Evolutionary conservation across 2,888 invertebrate genomes (phyloP).

Genomic region (Drosophila affinis): DNA sequence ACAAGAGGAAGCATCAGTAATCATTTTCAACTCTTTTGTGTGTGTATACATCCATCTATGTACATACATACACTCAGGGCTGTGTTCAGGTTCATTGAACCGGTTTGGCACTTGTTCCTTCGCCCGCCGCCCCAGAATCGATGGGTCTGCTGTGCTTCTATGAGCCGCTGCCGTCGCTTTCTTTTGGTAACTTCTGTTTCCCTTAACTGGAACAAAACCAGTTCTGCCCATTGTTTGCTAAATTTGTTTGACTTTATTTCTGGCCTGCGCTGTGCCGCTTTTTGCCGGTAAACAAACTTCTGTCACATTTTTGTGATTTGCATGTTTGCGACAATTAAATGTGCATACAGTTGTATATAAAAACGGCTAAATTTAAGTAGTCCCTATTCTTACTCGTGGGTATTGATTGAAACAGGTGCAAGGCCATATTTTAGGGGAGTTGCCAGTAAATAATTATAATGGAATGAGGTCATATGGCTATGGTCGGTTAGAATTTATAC

Average conservation of each 20-base stretch:
- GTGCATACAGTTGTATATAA: constrained; percentile 32
- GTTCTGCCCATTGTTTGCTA: constrained; percentile 44
- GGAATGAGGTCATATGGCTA: neutral
- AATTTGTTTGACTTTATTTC: constrained; percentile 29
- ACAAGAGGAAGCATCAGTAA: constrained; percentile 32
- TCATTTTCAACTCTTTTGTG: constrained; percentile 18
- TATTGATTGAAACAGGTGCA: constrained; percentile 33
- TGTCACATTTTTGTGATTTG: constrained; percentile 45
- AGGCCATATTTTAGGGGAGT: neutral
- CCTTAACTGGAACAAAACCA: constrained; percentile 48
- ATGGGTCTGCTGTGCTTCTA: constrained; percentile 26
- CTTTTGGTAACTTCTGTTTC: constrained; percentile 36
- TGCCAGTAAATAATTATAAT: neutral
- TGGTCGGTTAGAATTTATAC: neutral
- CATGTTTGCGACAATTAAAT: constrained; percentile 53
- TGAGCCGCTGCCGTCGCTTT: constrained; percentile 18
- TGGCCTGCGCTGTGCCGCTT: constrained; percentile 25
- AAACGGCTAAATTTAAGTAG: constrained; percentile 1
- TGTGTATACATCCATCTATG: constrained; percentile 3
- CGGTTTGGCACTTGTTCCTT: constrained; percentile 48
- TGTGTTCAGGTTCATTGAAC: constrained; percentile 64
- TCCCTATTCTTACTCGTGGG: neutral
- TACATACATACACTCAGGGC: constrained; percentile 5
- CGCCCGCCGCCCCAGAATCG: constrained; percentile 4
- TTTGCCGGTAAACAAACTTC: constrained; percentile 34